A percentile compares a stretch with the other conserved stretches of the same genome.
These are phyloP conservation scores for Clupea harengus DNA, from an alignment of 2,113 vertebrate genomes.

Conservation along the genomic window DNA sequence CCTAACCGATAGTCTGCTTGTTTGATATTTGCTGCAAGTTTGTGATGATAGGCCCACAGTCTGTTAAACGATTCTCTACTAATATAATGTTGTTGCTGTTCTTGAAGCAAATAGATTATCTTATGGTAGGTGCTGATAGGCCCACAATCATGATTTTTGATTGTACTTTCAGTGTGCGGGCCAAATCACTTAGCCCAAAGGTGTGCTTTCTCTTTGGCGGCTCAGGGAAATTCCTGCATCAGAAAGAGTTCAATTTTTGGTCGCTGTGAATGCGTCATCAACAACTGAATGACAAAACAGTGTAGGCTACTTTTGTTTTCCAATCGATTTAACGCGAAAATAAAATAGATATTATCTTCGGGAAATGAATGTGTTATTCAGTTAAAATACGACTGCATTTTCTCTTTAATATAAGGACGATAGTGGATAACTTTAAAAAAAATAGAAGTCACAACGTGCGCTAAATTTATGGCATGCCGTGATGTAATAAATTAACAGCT, in stretches of 20 bases:
- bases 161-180: background rate
- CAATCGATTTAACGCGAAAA: background rate
- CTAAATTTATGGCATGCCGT: background rate
- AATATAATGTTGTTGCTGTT: background rate
- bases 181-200: background rate
- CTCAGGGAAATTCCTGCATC: conserved; percentile 33
- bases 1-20: too few species aligned
- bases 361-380: background rate
- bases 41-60: background rate
- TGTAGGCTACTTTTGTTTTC: background rate
- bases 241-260: conserved; percentile 22
- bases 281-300: background rate
- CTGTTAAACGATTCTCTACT: background rate
- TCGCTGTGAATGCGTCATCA: conserved; percentile 7
- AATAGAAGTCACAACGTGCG: background rate
- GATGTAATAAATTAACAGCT: conserved; percentile 9
- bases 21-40: background rate
- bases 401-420: background rate
- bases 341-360: background rate
- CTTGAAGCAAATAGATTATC: too few species aligned
- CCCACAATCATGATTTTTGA: background rate
- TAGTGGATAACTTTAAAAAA: background rate
- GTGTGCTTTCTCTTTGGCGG: background rate
- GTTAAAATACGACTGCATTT: background rate
- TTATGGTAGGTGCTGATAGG: background rate